Base-by-base conservation (phyloP, 1,140 invertebrate species). In the Lepidurus arcticus region DNA sequence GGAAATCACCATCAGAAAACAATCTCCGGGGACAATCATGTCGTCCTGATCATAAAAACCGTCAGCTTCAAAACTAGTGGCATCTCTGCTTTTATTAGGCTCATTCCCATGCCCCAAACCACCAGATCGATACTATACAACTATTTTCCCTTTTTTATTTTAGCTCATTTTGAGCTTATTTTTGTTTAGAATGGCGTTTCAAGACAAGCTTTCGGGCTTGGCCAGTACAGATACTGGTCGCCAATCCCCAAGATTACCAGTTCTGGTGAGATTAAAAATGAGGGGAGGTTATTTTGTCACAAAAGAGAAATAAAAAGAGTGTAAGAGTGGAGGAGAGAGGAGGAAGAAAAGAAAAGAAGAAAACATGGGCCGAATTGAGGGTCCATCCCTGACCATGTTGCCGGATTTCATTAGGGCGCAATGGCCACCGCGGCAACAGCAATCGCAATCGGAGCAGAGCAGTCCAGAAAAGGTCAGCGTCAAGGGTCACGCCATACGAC, bases 1-100 rank as follows among this genome's bases (percentile, higher is more conserved):
- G 53, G 53, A 65, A 65, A 65, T 65, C 53, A 65, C 53, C 53
- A 65, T 65, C 53, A 65, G 53, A 65, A 65, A 65, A 65, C 53
- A 65, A 65, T 65, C 53, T 65, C 53, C 9, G 53, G 45, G 53
- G 53, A 65, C 53, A 65, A 65, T 65, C 53, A 65, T 65, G 53
- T 65, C 53, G 8, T 21, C 53, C 21, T 65, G 9, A 16, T 65
- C 53, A 65, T 65, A 65, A 65, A 65, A 65, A 65, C 53, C 53
- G 53, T 65, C 53, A 65, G 53, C 21, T 65, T 65, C 53, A 65
- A 65, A 65, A 65, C 53, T 65, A 65, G 16, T 65, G 53, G 53
- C 53, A 13, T 65, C 53, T 16, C 53, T 65, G 53, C 53, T 65
- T 65, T 65, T 65, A 65, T 9, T 65, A 65, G 53, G 53, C 53